Conservation (phyloP, 2,888 invertebrate species). For the Esperia sulphurella region DNA sequence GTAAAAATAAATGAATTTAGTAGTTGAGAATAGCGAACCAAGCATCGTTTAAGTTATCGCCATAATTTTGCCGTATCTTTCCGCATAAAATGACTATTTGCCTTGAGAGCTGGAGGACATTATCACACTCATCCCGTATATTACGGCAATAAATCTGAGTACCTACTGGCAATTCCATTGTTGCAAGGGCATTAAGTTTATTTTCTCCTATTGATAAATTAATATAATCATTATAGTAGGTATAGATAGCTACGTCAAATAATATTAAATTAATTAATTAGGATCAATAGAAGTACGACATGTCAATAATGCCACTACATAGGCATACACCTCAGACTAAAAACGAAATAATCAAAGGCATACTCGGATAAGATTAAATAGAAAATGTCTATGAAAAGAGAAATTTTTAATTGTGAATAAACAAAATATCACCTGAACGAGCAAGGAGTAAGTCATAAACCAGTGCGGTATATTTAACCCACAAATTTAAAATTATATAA, state of each 20-base stretch:
- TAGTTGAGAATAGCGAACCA: neutral
- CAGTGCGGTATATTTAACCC: too few relatives aligned
- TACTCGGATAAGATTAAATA: too few relatives aligned
- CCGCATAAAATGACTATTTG: slow-evolving; percentile 61
- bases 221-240: too few relatives aligned
- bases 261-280: too few relatives aligned
- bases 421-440: neutral
- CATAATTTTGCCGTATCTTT: slow-evolving; percentile 31
- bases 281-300: too few relatives aligned
- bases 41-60: slow-evolving; percentile 11
- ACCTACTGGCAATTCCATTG: slow-evolving; percentile 27
- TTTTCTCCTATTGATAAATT: neutral
- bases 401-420: neutral
- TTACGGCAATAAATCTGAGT: slow-evolving; percentile 50
- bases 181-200: slow-evolving; percentile 1
- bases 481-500: too few relatives aligned
- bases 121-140: slow-evolving; percentile 52
- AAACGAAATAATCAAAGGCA: too few relatives aligned
- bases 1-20: too few relatives aligned
- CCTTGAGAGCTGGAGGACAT: slow-evolving; percentile 36
- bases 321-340: too few relatives aligned
- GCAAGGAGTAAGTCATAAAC: too few relatives aligned
- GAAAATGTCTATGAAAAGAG: neutral
- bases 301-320: too few relatives aligned
- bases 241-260: too few relatives aligned